Percentiles rank a stretch among this genome's conserved stretches.
Evolutionary conservation across 2,888 invertebrate species (phyloP).

Genomic region (Drosophila maculinotata): DNA sequence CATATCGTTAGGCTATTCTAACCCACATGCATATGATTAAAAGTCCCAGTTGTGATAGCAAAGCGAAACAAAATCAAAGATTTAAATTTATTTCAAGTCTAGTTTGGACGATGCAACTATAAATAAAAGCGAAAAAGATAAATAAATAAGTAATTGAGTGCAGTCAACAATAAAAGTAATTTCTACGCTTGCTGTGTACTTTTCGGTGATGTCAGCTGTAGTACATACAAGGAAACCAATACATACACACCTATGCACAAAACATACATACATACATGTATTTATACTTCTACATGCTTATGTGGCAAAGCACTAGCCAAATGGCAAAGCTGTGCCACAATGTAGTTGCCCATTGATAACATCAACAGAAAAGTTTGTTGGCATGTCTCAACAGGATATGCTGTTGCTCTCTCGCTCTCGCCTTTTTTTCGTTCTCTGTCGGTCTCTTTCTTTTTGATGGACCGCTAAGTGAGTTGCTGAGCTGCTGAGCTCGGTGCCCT

Average conservation of each 20-base stretch:
- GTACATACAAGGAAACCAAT: slow-evolving; percentile 42
- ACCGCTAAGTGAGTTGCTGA: slow-evolving; percentile 37
- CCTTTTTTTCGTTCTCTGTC: not conserved
- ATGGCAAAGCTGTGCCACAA: slow-evolving; percentile 24
- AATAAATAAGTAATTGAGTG: slow-evolving; percentile 72
- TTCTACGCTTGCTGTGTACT: slow-evolving; percentile 28
- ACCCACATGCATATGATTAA: slow-evolving; percentile 37
- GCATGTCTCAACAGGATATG: slow-evolving; percentile 18
- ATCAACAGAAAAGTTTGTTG: slow-evolving; percentile 27
- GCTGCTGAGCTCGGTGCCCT: slow-evolving; percentile 8
- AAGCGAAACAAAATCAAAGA: slow-evolving; percentile 31
- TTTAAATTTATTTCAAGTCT: slow-evolving; percentile 6
- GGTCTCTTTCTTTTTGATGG: slow-evolving; percentile 11
- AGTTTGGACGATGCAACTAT: not conserved
- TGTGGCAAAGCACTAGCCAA: slow-evolving; percentile 8
- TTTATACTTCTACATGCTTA: not conserved
- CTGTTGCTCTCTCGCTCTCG: not conserved
- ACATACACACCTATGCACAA: not conserved
- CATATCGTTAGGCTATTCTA: slow-evolving; percentile 52
- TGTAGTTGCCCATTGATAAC: slow-evolving; percentile 23
- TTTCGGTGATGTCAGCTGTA: slow-evolving; percentile 6
- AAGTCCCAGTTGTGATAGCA: slow-evolving; percentile 12
- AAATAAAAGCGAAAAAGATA: slow-evolving; percentile 27
- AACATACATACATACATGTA: not conserved
- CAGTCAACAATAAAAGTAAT: slow-evolving; percentile 73